Evolutionary conservation across 2,797 vertebrate species (phyloP), one percentile per base, ranked within the genome.

Genomic region (Salarias fasciatus): DNA sequence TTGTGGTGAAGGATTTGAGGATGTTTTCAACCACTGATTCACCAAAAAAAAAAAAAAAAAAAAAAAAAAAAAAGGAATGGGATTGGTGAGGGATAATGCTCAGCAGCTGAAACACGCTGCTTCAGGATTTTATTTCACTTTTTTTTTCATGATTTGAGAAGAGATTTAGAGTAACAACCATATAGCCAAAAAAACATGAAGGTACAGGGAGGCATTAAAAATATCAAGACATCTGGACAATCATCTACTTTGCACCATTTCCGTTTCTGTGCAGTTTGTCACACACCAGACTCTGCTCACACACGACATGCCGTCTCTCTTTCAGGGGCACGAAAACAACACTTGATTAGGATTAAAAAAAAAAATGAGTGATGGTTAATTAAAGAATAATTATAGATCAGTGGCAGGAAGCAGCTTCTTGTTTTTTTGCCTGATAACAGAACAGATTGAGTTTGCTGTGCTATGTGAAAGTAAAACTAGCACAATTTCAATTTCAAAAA

Each of bases 21-120:
- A 84, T 80, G 67, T 77, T 78, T 77, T 79, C 38, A 67, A 60
- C 66, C 47, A 37, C 2, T 56, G 55, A 71, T 62, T 60, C 75
- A 42, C 24, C 58, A 52, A 24, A 24, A 24, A 24, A 24, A 24
- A 24, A 24, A 58, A 52, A 24, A 24, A 24, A 24, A 24, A 24
- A 24, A 24, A 24, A 24, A 24, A 24, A 2, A 24, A 24, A 76
- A 54, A 61, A n/a, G 14, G n/a, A 69, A 41, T 44, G 57, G 40
- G 28, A 63, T 29, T 69, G 68, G 42, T 30, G 13, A 10, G 15
- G 52, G 15, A 51, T 63, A 62, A 54, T 24, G 44, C 52, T 59
- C 47, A 56, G 33, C 42, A 48, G 53, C 38, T 40, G 45, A 18
- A 18, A 42, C 28, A 41, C 52, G 9, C 42, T 15, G 44, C 37